phyloP scores from a whole-genome alignment of 2,797 vertebrate species.

The Naso thynnoides region DNA sequence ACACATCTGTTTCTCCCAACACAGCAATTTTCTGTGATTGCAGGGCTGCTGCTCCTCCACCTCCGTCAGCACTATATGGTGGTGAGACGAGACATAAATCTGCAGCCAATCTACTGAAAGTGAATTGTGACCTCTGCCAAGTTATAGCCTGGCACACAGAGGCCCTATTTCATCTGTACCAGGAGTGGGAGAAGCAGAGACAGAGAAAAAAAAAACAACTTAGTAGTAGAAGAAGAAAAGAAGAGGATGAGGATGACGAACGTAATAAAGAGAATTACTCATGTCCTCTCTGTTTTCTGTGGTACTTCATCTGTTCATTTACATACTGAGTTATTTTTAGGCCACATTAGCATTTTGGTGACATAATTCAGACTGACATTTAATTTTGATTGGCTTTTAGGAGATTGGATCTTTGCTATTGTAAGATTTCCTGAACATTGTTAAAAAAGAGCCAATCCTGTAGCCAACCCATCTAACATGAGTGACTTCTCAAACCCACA shows the following conservation, averaged over 20 bases:
- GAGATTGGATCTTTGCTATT: constrained; percentile 3
- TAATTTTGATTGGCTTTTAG: constrained; percentile 39
- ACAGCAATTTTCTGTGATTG: constrained; percentile 78
- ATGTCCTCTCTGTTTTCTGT: constrained; percentile 10
- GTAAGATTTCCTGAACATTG: neutral
- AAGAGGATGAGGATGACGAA: neutral
- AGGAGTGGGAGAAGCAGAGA: constrained; percentile 17
- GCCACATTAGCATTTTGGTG: constrained; percentile 25
- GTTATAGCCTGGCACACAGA: constrained; percentile 51
- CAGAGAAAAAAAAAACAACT: neutral
- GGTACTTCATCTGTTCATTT: constrained; percentile 1
- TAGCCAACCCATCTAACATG: neutral
- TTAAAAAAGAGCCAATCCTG: neutral
- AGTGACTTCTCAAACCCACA: neutral
- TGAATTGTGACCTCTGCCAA: constrained; percentile 77
- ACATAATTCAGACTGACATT: constrained; percentile 20
- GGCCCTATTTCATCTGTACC: constrained; percentile 49
- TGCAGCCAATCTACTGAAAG: constrained; percentile 74
- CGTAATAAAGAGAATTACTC: neutral
- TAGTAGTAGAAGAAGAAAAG: neutral
- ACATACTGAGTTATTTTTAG: constrained; percentile 29
- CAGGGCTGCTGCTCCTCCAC: constrained; percentile 52
- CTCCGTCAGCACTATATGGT: constrained; percentile 73
- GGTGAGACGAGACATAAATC: constrained; percentile 75
- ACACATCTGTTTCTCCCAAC: constrained; percentile 62